Evolutionary conservation across 2,888 invertebrate species (phyloP).

Genomic region (Aphrophora alni): DNA sequence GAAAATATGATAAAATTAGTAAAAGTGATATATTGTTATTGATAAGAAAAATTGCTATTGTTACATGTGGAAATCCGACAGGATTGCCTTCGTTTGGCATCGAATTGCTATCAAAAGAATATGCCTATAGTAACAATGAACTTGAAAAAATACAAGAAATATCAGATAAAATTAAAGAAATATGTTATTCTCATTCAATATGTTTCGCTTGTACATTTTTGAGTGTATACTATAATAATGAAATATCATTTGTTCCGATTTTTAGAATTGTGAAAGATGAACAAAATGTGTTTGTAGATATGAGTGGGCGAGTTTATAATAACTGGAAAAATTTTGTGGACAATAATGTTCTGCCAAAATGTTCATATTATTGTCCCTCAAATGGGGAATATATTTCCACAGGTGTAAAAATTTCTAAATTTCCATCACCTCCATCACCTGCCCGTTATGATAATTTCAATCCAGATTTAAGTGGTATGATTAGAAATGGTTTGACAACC

Average conservation of each 20-base stretch:
- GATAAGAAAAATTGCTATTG: conserved; percentile 20
- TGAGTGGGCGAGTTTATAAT: not conserved
- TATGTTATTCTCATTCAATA: conserved; percentile 18
- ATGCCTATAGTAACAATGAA: not conserved
- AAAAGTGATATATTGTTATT: conserved; percentile 16
- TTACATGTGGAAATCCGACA: conserved; percentile 22
- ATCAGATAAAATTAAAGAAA: conserved; percentile 19
- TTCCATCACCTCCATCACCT: conserved; percentile 13
- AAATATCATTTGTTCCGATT: not conserved
- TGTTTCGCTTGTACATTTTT: conserved; percentile 19
- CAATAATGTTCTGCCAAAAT: conserved; percentile 19
- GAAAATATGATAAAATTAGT: conserved; percentile 17
- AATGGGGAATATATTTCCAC: not conserved
- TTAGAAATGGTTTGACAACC: not conserved
- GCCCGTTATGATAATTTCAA: not conserved
- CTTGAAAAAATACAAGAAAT: conserved; percentile 6
- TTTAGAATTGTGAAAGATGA: not conserved
- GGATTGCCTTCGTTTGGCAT: conserved; percentile 3
- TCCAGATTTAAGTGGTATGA: not conserved
- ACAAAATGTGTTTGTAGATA: conserved; percentile 11
- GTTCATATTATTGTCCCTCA: conserved; percentile 17
- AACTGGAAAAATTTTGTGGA: conserved; percentile 15
- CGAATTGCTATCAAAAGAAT: conserved; percentile 16
- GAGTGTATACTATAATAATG: not conserved
- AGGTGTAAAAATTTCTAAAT: not conserved